These are phyloP conservation scores for Oligia fasciuncula DNA, from an alignment of 2,888 invertebrate genomes.

Conservation along the genomic window DNA sequence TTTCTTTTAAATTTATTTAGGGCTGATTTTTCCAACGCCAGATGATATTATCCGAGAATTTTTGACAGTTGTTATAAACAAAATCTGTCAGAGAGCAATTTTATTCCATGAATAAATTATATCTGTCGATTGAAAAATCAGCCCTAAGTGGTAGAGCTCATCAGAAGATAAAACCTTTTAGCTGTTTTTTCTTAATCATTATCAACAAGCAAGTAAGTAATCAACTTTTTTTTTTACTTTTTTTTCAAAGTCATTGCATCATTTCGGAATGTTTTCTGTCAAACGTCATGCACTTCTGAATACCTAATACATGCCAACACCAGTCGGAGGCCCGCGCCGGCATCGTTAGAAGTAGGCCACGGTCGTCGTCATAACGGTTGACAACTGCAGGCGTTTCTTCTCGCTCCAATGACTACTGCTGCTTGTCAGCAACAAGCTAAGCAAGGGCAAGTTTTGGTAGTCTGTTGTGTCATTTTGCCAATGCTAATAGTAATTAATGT, in stretches of 20 bases:
- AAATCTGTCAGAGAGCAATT: no score
- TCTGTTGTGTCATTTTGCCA: neutral
- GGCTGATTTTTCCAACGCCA: no score
- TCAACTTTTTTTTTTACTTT: neutral
- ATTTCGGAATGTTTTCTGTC: neutral
- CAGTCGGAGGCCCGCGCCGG: neutral
- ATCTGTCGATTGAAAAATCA: no score
- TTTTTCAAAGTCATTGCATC: neutral
- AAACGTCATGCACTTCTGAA: neutral
- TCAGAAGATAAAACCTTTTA: no score
- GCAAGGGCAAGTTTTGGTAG: neutral
- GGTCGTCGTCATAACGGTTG: conserved; percentile 19
- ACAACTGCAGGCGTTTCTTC: conserved; percentile 34
- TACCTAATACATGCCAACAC: neutral
- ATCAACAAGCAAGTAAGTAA: neutral
- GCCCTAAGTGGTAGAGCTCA: neutral
- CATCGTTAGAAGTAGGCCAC: conserved; percentile 28
- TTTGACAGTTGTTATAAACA: no score
- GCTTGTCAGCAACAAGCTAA: conserved; percentile 21
- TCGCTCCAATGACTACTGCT: conserved; percentile 25
- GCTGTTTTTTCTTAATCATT: neutral
- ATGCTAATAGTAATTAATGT: neutral
- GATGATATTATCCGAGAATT: no score
- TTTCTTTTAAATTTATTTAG: neutral
- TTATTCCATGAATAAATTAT: no score